Evolutionary conservation across 2,797 vertebrate species (phyloP), one percentile per base, ranked within the genome.

Genomic region (Amniataba percoides): DNA sequence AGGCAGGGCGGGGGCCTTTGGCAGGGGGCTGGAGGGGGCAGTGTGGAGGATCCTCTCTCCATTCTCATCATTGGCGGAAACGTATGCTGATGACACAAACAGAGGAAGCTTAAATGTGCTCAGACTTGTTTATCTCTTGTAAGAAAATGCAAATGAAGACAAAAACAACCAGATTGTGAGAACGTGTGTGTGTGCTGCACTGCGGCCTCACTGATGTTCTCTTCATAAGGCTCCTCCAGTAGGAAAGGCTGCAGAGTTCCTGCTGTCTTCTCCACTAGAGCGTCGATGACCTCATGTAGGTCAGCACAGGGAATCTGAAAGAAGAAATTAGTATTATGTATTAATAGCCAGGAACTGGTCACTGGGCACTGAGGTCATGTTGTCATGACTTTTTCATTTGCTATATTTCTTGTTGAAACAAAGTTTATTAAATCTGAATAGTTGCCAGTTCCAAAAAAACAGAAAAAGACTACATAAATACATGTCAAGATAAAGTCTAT

Each of bases 31-130:
- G 15, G 84, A 62, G 14, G 88, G 93, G 55, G 92, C 92, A 14
- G 92, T 94, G 87, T 93, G 94, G 5, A 95, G 92, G 16, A 90
- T 92, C 55, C 84, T 89, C 77, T 97, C 96, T 56, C 96, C 96
- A 0, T 95, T 97, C 91, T 98, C 96, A 71, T 93, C 92, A 52
- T 97, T 96, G n/a, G 90, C 93, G 4, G 96, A 95, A 83, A 96
- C 90, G 40, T 96, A 96, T 2, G 96, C 97, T 97, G 89, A 57
- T 48, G 81, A 68, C 1, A 81, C 2, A 77, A 64, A 77, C 16
- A 58, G 15, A 53, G 40, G 3, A 36, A 36, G 34, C 34, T 34
- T 31, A 5, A 3, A 63, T 0, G 8, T 4, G 9, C 8, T 64
- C 19, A 59, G 10, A 3, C 5, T 52, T 1, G 4, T 3, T 12